A percentile compares a stretch with the other conserved stretches of the same genome.
phyloP scores from a whole-genome alignment of 2,888 invertebrate species.

The Argynnis bischoffii region DNA sequence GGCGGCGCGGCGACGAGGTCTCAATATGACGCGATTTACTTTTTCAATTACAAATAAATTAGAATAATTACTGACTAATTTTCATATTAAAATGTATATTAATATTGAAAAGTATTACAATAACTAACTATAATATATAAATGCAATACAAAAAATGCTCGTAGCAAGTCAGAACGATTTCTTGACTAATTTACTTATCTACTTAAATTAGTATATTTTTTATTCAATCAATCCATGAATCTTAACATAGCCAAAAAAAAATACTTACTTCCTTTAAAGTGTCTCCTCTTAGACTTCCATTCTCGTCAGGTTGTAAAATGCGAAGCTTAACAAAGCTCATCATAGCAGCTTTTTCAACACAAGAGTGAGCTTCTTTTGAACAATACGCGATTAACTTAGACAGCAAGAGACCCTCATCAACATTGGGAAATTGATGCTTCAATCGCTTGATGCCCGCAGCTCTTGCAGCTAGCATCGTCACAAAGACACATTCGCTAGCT shows the following conservation, averaged over 20 bases:
- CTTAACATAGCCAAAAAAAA: not conserved
- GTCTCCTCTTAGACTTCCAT: slow-evolving; percentile 90
- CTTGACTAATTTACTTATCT: too few species aligned
- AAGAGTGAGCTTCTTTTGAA: slow-evolving; percentile 94
- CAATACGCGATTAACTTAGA: slow-evolving; percentile 97
- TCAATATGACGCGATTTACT: slow-evolving; percentile 44
- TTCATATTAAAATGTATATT: not conserved
- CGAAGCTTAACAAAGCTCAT: slow-evolving; percentile 95
- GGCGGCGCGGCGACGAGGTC: slow-evolving; percentile 46
- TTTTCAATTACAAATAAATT: slow-evolving; percentile 59
- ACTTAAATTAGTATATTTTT: too few species aligned
- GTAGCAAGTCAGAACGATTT: too few species aligned
- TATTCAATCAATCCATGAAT: slow-evolving; percentile 5
- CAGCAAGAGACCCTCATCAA: slow-evolving; percentile 94
- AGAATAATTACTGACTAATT: not conserved
- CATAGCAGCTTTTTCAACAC: slow-evolving; percentile 97
- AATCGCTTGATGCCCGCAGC: slow-evolving; percentile 93
- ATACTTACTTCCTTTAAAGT: slow-evolving; percentile 87
- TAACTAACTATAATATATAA: not conserved
- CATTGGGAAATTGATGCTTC: slow-evolving; percentile 91
- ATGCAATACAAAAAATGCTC: not conserved
- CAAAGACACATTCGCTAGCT: slow-evolving; percentile 97
- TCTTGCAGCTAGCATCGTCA: slow-evolving; percentile 95
- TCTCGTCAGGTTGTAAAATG: slow-evolving; percentile 93
- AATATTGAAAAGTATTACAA: slow-evolving; percentile 34